These are phyloP conservation scores for Carcina quercana DNA, from an alignment of 2,888 invertebrate genomes.

Conservation along the genomic window DNA sequence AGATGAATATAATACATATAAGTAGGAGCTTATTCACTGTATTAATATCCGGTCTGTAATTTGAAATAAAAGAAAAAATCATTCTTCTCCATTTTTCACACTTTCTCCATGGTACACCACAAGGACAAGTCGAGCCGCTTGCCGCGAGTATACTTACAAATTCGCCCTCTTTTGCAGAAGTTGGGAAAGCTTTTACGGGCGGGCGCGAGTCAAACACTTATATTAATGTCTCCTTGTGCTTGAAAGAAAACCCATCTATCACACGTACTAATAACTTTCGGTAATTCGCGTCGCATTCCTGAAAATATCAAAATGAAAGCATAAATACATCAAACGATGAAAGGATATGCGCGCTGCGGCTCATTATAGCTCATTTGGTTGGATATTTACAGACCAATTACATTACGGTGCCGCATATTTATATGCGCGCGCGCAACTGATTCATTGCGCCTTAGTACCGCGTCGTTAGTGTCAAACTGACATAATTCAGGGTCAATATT, in stretches of 20 bases:
- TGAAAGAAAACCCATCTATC: not conserved
- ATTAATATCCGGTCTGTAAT: no score
- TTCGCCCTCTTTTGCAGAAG: no score
- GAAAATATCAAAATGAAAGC: slow-evolving; percentile 34
- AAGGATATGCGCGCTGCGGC: slow-evolving; percentile 33
- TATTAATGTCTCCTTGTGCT: no score
- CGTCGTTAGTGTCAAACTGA: slow-evolving; percentile 47
- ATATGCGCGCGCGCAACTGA: slow-evolving; percentile 36
- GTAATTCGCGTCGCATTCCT: slow-evolving; percentile 33
- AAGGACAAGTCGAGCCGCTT: no score
- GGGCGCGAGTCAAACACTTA: no score
- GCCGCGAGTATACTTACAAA: no score
- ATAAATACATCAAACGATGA: slow-evolving; percentile 55
- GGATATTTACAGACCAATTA: slow-evolving; percentile 64
- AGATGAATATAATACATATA: no score
- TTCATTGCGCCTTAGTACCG: slow-evolving; percentile 40
- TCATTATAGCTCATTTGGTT: slow-evolving; percentile 56
- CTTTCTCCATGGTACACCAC: no score
- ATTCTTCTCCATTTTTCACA: no score
- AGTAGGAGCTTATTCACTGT: no score
- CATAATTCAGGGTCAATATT: slow-evolving; percentile 34
- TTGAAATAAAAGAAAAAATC: no score
- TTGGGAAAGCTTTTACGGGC: no score
- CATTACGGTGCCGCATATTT: slow-evolving; percentile 47
- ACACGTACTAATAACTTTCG: not conserved